Percentiles rank a stretch among this genome's conserved stretches.
Evolutionary conservation across 2,888 invertebrate genomes (phyloP).

Genomic region (Baccha elongata): DNA sequence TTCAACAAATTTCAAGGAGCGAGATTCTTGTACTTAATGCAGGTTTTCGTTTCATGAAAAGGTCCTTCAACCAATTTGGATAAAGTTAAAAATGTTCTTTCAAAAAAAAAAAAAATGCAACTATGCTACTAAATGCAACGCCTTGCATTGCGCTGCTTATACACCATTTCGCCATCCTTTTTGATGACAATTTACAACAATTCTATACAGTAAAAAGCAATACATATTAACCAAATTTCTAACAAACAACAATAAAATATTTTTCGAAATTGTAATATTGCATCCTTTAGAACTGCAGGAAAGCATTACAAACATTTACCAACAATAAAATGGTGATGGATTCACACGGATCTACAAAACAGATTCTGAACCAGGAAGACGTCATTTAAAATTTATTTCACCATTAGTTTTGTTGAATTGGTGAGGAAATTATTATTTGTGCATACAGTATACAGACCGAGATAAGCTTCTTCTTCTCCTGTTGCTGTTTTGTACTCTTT

Average conservation of each 20-base stretch:
- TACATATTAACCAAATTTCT: conserved; percentile 42
- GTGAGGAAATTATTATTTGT: conserved; percentile 69
- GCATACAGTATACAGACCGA: conserved; percentile 49
- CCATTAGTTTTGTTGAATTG: conserved; percentile 72
- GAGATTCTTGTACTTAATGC: neutral
- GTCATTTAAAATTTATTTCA: conserved; percentile 70
- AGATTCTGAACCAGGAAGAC: conserved; percentile 53
- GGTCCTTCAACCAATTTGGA: neutral
- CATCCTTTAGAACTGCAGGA: too few relatives aligned
- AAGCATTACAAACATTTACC: conserved; percentile 4
- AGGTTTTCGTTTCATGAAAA: too few relatives aligned
- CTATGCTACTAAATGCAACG: neutral
- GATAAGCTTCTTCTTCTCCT: conserved; percentile 46
- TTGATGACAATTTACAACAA: conserved; percentile 16
- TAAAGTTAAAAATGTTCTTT: neutral
- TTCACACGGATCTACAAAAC: neutral
- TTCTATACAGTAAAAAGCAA: conserved; percentile 20
- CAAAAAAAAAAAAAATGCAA: conserved; percentile 6
- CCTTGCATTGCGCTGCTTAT: neutral
- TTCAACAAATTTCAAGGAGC: neutral
- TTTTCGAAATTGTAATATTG: conserved; percentile 52
- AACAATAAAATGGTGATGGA: neutral
- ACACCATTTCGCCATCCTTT: neutral
- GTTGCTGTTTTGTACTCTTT: too few relatives aligned
- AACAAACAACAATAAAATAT: conserved; percentile 53